A percentile compares a stretch with the other conserved stretches of the same genome.
These are phyloP conservation scores for Brachionus rotundiformis DNA, from an alignment of 1,140 invertebrate genomes.

Conservation along the genomic window DNA sequence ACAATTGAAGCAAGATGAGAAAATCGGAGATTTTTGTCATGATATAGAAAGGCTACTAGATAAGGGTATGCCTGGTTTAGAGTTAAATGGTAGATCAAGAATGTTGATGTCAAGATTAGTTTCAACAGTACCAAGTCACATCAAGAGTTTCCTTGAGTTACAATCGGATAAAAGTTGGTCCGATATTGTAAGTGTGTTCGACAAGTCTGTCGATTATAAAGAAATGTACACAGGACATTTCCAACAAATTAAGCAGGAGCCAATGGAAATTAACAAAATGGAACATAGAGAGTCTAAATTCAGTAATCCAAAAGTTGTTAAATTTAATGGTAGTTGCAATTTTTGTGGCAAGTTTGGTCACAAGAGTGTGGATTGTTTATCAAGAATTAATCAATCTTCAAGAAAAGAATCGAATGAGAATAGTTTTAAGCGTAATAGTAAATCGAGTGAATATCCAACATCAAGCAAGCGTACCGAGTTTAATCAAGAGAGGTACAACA, in stretches of 20 bases:
- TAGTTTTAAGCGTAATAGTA: neutral
- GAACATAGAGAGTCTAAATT: neutral
- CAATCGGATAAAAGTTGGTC: neutral
- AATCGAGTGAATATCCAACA: neutral
- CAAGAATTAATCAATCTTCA: neutral
- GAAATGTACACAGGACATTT: neutral
- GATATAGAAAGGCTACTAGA: neutral
- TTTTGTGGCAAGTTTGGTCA: neutral
- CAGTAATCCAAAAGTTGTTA: neutral
- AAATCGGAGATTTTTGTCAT: neutral
- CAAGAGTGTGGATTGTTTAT: neutral
- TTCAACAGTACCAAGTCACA: neutral
- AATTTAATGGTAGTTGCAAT: constrained; percentile 6
- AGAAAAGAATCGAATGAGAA: neutral
- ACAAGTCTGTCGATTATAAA: constrained; percentile 5
- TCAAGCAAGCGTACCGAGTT: constrained; percentile 3
- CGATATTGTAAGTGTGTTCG: neutral
- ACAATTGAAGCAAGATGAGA: neutral
- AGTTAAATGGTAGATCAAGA: neutral
- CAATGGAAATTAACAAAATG: constrained; percentile 1
- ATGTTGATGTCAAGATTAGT: neutral
- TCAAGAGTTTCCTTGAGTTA: constrained; percentile 5
- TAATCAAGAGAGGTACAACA: constrained; percentile 5
- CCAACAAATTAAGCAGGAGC: neutral
- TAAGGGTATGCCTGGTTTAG: neutral